Percentiles rank a stretch among this genome's conserved stretches.
Evolutionary conservation across 2,888 invertebrate genomes (phyloP).

Genomic region (Ametastegia equiseti): DNA sequence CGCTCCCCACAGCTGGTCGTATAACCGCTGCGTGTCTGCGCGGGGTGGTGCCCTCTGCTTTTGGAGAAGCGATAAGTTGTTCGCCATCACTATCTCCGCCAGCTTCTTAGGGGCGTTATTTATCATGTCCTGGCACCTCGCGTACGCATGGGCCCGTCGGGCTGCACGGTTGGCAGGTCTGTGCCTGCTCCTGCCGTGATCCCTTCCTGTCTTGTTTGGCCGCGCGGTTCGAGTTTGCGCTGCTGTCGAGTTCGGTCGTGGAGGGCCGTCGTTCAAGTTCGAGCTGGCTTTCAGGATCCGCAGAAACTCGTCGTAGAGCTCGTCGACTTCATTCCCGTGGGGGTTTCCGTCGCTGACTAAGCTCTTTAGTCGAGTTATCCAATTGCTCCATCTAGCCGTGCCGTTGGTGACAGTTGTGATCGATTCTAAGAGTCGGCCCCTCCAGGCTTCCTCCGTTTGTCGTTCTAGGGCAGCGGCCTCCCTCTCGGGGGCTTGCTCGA

Average conservation of each 20-base stretch:
- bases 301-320: neutral
- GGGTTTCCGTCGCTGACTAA: neutral
- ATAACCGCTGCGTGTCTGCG: slow-evolving; percentile 55
- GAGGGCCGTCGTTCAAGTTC: slow-evolving; percentile 76
- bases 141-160: slow-evolving; percentile 53
- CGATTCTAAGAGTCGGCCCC: neutral
- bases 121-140: slow-evolving; percentile 64
- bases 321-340: neutral
- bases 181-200: neutral
- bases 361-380: neutral
- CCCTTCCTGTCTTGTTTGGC: neutral
- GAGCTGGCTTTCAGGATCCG: neutral
- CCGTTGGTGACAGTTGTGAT: neutral
- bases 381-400: neutral
- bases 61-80: slow-evolving; percentile 33
- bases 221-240: neutral
- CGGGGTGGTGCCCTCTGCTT: neutral
- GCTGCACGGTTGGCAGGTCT: neutral
- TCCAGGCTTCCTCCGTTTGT: neutral
- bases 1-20: slow-evolving; percentile 61
- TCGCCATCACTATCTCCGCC: slow-evolving; percentile 58
- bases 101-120: slow-evolving; percentile 61
- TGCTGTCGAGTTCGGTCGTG: neutral
- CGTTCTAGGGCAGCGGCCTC: slow-evolving; percentile 54
- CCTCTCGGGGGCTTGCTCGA: neutral